Conservation (phyloP, 2,888 invertebrate species). For the Torymus auratus region DNA sequence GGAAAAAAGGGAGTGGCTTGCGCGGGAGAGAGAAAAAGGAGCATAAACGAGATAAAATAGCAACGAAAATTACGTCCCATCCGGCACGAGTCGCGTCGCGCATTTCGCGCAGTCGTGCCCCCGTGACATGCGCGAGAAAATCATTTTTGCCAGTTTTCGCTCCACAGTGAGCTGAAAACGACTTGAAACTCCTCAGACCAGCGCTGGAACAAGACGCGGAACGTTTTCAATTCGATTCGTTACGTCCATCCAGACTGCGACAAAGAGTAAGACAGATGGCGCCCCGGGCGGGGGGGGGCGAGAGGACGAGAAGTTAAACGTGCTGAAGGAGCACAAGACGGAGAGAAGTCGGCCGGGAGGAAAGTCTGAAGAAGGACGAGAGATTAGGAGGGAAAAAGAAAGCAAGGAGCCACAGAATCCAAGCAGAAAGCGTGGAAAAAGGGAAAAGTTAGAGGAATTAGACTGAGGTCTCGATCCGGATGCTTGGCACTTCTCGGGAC, state of each 20-base stretch:
- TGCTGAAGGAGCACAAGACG: no score
- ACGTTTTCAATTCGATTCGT: slow-evolving; percentile 49
- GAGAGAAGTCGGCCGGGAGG: no score
- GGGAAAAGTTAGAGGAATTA: slow-evolving; percentile 16
- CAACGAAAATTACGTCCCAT: slow-evolving; percentile 25
- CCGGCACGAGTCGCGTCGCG: background rate
- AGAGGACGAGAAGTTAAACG: no score
- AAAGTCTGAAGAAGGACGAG: background rate
- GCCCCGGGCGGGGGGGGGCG: no score
- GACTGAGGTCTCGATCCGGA: slow-evolving; percentile 5
- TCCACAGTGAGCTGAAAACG: background rate
- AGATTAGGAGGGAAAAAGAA: background rate
- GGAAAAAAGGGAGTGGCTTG: background rate
- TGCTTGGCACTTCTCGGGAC: background rate
- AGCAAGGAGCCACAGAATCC: background rate
- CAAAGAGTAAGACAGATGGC: no score
- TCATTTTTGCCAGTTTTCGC: slow-evolving; percentile 30
- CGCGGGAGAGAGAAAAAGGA: background rate
- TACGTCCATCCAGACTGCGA: slow-evolving; percentile 15
- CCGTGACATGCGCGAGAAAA: slow-evolving; percentile 17
- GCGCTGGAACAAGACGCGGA: background rate
- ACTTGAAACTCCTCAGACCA: slow-evolving; percentile 9
- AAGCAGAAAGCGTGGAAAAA: background rate
- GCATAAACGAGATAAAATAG: slow-evolving; percentile 9
- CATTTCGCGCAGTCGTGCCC: no score